Evolutionary conservation across 2,113 vertebrate species (phyloP), one percentile per base, ranked within the genome.

Genomic region (Gasterosteus nipponicus): DNA sequence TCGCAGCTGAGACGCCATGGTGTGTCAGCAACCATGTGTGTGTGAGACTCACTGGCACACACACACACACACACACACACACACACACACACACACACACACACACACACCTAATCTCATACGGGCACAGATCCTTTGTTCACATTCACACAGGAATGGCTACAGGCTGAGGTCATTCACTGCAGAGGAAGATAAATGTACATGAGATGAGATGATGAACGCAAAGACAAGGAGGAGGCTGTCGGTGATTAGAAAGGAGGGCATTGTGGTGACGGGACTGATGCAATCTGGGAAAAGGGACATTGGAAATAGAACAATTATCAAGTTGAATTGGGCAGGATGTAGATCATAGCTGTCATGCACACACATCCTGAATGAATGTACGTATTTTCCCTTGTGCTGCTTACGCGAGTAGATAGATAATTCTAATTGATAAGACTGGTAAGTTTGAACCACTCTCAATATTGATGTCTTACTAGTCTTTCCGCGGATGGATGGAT

Each of bases 221-320:
- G 63, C 26, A 47, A 47, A 42, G 75, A 90, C 89, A 89, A 82
- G 62, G 80, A 70, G 53, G 63, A 75, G 75, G 56, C 68, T 89
- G 80, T 93, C 85, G 18, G 15, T 61, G 75, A 74, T 19, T 29
- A 92, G 80, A 94, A 92, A 81, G 90, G 73, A 65, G 51, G 63
- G 35, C 83, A 85, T 91, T 94, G 90, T 93, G 53, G 53, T 31
- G 38, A 46, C 38, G 56, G 70, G 62, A 82, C 47, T 87, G 89
- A 93, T 86, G 81, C 77, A 86, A 82, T 89, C 69, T 75, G 73
- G 56, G 47, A 63, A 83, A 65, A 59, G 29, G 38, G 38, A 53
- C 38, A 63, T 22, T 64, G 51, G 69, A 77, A 88, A 73, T 71
- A 60, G 69, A 78, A 68, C 65, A 66, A 54, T 87, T 86, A 78